Percentiles rank a stretch among this genome's conserved stretches.
Evolutionary conservation across 2,113 vertebrate genomes (phyloP).

Genomic region (Tichodroma muraria): DNA sequence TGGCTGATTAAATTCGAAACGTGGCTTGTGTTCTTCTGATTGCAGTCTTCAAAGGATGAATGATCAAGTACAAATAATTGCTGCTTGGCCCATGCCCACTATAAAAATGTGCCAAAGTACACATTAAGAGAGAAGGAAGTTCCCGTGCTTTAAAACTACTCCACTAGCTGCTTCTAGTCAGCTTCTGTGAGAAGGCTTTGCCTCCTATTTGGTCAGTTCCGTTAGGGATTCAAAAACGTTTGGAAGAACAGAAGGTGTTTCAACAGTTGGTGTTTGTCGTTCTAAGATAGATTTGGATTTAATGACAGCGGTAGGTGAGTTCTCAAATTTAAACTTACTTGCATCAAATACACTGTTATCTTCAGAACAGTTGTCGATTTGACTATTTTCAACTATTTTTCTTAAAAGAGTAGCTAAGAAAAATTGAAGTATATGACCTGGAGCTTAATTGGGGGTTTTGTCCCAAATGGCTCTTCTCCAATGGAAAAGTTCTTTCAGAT

Average conservation of each 20-base stretch:
- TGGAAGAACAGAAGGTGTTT: not conserved
- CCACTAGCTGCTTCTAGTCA: not conserved
- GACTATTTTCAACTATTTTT: not conserved
- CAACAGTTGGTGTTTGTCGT: not conserved
- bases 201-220: not conserved
- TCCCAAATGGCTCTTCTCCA: not conserved
- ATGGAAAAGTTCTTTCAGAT: not conserved
- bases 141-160: not conserved
- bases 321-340: not conserved
- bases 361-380: not conserved
- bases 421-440: not conserved
- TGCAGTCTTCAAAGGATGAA: not conserved
- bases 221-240: not conserved
- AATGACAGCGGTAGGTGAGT: not conserved
- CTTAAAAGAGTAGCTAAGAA: not conserved
- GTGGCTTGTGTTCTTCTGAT: not conserved
- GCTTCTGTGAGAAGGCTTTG: not conserved
- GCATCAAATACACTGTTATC: not conserved
- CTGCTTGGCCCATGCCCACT: not conserved
- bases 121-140: not conserved
- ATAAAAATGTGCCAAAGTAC: constrained; percentile 36
- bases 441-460: not conserved
- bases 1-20: not conserved
- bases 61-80: constrained; percentile 1
- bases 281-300: not conserved